Evolutionary conservation across 2,888 invertebrate genomes (phyloP).

Genomic region (Myopa tessellatipennis): DNA sequence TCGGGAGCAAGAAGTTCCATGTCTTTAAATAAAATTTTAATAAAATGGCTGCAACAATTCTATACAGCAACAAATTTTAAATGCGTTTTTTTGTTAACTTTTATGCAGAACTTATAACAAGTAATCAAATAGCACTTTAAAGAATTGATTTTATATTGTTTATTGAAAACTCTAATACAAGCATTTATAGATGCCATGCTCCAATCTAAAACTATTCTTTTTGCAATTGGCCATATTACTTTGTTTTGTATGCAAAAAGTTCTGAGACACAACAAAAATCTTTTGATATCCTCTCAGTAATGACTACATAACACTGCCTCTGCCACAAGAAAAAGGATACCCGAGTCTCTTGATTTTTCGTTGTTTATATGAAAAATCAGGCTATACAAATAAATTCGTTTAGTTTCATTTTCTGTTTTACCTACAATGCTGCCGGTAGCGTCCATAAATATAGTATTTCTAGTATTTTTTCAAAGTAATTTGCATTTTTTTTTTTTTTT

Average conservation of each 20-base stretch:
- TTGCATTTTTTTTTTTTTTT: neutral
- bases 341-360: neutral
- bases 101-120: slow-evolving; percentile 1
- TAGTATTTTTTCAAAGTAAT: neutral
- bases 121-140: neutral
- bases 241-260: slow-evolving; percentile 7
- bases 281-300: slow-evolving; percentile 2
- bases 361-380: neutral
- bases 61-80: slow-evolving; percentile 16
- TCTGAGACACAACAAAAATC: neutral
- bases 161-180: slow-evolving; percentile 18
- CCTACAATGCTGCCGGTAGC: neutral
- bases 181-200: slow-evolving; percentile 19
- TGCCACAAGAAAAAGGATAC: neutral
- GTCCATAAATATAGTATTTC: neutral
- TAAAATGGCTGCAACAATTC: slow-evolving; percentile 14
- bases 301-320: slow-evolving; percentile 15
- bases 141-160: neutral
- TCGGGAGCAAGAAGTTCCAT: neutral
- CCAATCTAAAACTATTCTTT: slow-evolving; percentile 16
- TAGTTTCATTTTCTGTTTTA: neutral
- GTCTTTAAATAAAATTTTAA: slow-evolving; percentile 21
- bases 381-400: neutral
- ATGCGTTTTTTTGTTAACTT: neutral
- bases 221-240: slow-evolving; percentile 10